Conservation (phyloP, 2,113 vertebrate genomes). For the Chroicocephalus ridibundus region DNA sequence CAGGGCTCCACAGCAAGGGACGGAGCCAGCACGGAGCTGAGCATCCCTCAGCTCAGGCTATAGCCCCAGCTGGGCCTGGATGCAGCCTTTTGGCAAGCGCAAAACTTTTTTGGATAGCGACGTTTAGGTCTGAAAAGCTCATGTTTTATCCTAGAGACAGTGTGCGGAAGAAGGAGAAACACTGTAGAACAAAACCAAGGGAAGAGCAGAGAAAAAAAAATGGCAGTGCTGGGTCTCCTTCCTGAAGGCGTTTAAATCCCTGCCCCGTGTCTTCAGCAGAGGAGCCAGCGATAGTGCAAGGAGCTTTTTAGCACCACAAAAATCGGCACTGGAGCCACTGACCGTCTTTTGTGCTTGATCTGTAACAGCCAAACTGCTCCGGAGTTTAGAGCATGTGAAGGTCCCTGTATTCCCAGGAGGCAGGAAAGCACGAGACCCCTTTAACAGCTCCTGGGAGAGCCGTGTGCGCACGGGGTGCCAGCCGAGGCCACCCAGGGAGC, state of each 20-base stretch:
- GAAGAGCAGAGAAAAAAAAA: background rate
- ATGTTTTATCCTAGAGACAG: background rate
- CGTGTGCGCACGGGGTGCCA: background rate
- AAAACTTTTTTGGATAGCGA: background rate
- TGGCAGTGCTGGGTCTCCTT: background rate
- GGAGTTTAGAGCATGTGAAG: rapidly evolving
- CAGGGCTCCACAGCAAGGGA: background rate
- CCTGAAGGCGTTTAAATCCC: background rate
- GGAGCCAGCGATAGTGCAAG: background rate
- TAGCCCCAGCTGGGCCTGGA: too few species aligned
- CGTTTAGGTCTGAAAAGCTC: background rate
- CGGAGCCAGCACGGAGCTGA: background rate
- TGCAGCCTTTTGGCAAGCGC: background rate
- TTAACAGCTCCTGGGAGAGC: background rate
- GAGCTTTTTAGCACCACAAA: background rate
- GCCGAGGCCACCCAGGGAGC: background rate
- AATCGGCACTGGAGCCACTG: background rate
- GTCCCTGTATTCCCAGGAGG: background rate
- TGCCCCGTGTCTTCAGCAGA: too few species aligned
- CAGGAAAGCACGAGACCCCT: background rate
- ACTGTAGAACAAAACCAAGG: background rate
- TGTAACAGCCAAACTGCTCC: background rate
- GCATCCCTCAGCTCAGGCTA: background rate
- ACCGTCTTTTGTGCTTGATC: background rate
- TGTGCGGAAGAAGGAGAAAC: background rate